Percentiles rank a stretch among this genome's conserved stretches.
phyloP scores from a whole-genome alignment of 2,113 vertebrate species.

The Myanophis thanlyinensis region DNA sequence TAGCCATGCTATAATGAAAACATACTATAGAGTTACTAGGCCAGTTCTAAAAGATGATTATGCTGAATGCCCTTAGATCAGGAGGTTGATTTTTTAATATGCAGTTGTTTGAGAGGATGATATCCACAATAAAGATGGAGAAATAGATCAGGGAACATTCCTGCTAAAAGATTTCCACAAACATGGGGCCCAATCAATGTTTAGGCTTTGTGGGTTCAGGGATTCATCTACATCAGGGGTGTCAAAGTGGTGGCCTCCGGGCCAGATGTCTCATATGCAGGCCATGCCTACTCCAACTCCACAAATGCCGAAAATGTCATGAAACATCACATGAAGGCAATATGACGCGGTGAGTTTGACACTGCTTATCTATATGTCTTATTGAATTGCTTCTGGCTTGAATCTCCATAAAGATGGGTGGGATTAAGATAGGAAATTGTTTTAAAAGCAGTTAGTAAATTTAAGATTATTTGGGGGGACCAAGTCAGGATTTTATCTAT shows the following conservation, averaged over 20 bases:
- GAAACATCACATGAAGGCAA: no score
- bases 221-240: neutral
- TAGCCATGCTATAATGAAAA: neutral
- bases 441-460: neutral
- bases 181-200: neutral
- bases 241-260: no score
- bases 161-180: neutral
- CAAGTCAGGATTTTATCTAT: neutral
- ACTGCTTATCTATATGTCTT: neutral
- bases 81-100: neutral
- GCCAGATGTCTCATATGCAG: no score
- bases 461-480: neutral
- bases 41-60: neutral
- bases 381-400: neutral
- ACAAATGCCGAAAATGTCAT: no score
- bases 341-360: no score
- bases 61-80: neutral
- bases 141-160: neutral
- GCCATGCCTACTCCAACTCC: no score
- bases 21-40: neutral
- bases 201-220: neutral
- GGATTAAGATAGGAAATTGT: neutral
- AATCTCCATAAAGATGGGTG: neutral
- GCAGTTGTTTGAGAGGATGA: neutral
- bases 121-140: neutral